A percentile compares a stretch with the other conserved stretches of the same genome.
Evolutionary conservation across 2,797 vertebrate genomes (phyloP).

Genomic region (Hirundo rustica): DNA sequence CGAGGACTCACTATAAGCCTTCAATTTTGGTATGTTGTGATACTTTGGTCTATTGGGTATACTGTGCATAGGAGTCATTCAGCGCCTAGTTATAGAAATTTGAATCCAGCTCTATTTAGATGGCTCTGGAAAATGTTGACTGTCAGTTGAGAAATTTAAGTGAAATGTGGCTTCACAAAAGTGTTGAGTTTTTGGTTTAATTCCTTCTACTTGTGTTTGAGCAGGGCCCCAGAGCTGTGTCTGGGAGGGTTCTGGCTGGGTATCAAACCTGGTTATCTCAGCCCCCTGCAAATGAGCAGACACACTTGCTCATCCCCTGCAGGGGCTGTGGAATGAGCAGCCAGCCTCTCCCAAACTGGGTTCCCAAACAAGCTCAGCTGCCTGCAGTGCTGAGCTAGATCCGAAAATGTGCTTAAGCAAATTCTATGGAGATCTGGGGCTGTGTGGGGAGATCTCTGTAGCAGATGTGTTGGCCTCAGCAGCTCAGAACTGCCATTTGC

Average conservation of each 20-base stretch:
- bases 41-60: background rate
- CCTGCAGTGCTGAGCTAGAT: background rate
- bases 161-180: background rate
- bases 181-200: background rate
- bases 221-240: background rate
- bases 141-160: background rate
- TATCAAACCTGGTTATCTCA: background rate
- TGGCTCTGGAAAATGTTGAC: background rate
- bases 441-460: background rate
- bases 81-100: background rate
- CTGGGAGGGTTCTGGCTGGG: accelerated
- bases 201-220: background rate
- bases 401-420: background rate
- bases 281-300: background rate
- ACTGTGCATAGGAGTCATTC: background rate
- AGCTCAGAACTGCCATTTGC: constrained; percentile 20
- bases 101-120: background rate
- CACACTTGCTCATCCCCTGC: background rate
- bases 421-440: background rate
- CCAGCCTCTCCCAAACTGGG: background rate
- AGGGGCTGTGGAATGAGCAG: background rate
- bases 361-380: background rate
- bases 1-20: background rate
- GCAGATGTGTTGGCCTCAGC: background rate
- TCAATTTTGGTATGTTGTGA: background rate